Percentiles rank a stretch among this genome's conserved stretches.
phyloP scores from a whole-genome alignment of 2,113 vertebrate species.

The Emydura subglobosa region DNA sequence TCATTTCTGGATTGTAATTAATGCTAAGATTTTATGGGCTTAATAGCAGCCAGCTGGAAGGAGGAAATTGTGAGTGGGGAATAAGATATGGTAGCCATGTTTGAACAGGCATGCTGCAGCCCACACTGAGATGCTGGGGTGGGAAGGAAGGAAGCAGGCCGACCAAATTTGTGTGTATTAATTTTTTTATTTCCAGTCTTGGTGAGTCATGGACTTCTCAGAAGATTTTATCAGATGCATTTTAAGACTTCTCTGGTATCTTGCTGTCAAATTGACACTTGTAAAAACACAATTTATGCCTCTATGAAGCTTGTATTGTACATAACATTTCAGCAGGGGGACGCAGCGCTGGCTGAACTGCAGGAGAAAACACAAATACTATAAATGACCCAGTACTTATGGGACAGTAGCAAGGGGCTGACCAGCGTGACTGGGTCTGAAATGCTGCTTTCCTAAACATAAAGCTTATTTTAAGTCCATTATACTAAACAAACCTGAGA shows the following conservation, averaged over 20 bases:
- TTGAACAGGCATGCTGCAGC: not conserved
- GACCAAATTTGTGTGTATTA: not conserved
- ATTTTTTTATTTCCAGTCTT: not conserved
- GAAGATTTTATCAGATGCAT: not conserved
- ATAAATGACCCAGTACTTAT: not conserved
- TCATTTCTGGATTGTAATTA: conserved; percentile 6
- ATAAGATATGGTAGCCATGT: not conserved
- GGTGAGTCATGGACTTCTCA: conserved; percentile 47
- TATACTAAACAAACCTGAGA: not conserved
- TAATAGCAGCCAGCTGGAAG: not conserved
- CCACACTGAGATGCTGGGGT: not conserved
- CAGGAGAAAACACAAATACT: not conserved
- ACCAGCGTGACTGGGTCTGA: not conserved
- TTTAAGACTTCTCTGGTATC: conserved; percentile 27
- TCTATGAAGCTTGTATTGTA: not conserved
- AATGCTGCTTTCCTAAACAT: not conserved
- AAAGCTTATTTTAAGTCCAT: fast-evolving
- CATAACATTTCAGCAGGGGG: fast-evolving
- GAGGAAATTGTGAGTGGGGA: conserved; percentile 34
- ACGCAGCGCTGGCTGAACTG: not conserved
- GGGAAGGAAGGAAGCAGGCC: conserved; percentile 43
- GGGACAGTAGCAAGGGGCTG: not conserved
- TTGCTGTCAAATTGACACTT: conserved; percentile 25
- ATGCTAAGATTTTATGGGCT: not conserved
- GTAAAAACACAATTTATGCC: conserved; percentile 24